Conservation (phyloP, 2,888 invertebrate genomes). For the Apeira syringaria region DNA sequence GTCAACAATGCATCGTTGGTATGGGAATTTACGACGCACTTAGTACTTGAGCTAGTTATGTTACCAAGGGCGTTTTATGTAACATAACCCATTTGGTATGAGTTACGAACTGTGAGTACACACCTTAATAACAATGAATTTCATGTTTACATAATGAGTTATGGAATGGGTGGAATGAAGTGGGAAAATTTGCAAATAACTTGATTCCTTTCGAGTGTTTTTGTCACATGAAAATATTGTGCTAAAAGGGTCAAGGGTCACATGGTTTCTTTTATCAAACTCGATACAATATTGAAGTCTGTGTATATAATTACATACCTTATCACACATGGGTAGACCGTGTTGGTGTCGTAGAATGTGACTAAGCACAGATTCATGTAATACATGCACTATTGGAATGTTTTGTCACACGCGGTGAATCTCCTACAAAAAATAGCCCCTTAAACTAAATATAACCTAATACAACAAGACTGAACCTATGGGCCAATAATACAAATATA, state of each 20-base stretch:
- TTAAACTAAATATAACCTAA: too few species aligned
- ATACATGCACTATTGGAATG: too few species aligned
- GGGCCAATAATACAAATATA: too few species aligned
- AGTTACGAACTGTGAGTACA: constrained; percentile 24
- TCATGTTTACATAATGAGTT: constrained; percentile 43
- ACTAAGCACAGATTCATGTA: too few species aligned
- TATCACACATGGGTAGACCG: too few species aligned
- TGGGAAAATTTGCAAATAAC: constrained; percentile 54
- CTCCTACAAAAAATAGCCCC: too few species aligned
- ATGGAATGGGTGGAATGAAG: constrained; percentile 52
- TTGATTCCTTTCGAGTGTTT: constrained; percentile 41
- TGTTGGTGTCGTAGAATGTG: too few species aligned
- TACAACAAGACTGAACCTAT: too few species aligned
- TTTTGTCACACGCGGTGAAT: too few species aligned
- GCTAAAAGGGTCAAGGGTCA: constrained; percentile 42
- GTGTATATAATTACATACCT: too few species aligned
- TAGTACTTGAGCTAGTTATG: constrained; percentile 48
- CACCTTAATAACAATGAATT: constrained; percentile 29
- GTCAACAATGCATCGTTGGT: constrained; percentile 71
- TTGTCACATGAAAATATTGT: constrained; percentile 49
- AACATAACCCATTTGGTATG: constrained; percentile 39
- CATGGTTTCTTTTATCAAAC: constrained; percentile 13
- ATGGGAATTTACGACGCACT: constrained; percentile 67
- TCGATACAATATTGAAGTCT: too few species aligned
- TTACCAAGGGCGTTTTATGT: constrained; percentile 45